Conservation (phyloP, 2,888 invertebrate genomes). For the Acleris sparsana region DNA sequence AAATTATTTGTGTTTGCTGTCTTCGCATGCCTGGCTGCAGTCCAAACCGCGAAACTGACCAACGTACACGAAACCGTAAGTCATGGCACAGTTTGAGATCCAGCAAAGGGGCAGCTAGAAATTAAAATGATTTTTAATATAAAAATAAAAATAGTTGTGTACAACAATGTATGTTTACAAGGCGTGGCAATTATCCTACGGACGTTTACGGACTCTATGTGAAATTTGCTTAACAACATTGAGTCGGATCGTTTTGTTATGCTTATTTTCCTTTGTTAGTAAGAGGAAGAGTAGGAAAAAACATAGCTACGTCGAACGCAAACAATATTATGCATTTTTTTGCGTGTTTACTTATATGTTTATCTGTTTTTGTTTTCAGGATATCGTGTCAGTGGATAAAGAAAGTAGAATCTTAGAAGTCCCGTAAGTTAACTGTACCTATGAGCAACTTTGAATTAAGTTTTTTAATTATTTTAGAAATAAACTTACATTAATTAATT, state of each 20-base stretch:
- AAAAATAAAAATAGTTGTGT: no score
- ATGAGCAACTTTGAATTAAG: background rate
- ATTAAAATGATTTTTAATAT: no score
- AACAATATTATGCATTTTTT: no score
- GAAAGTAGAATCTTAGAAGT: slow-evolving; percentile 36
- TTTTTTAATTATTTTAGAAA: background rate
- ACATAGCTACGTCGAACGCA: no score
- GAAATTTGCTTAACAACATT: no score
- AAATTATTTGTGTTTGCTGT: slow-evolving; percentile 33
- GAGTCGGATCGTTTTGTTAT: background rate
- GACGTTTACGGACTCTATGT: no score
- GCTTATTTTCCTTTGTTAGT: no score
- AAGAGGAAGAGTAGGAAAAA: no score
- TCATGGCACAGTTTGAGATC: background rate
- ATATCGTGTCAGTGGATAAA: slow-evolving; percentile 26
- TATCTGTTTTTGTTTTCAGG: slow-evolving; percentile 32
- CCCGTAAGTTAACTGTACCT: slow-evolving; percentile 37
- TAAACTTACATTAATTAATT: background rate
- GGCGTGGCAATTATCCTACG: no score
- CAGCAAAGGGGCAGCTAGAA: no score
- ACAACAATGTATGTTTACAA: no score
- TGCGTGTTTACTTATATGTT: background rate
- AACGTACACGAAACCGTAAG: slow-evolving; percentile 17
- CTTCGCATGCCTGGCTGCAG: slow-evolving; percentile 33
- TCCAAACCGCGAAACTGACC: slow-evolving; percentile 32